Evolutionary conservation across 2,113 vertebrate species (phyloP).

Genomic region (Panurus biarmicus): DNA sequence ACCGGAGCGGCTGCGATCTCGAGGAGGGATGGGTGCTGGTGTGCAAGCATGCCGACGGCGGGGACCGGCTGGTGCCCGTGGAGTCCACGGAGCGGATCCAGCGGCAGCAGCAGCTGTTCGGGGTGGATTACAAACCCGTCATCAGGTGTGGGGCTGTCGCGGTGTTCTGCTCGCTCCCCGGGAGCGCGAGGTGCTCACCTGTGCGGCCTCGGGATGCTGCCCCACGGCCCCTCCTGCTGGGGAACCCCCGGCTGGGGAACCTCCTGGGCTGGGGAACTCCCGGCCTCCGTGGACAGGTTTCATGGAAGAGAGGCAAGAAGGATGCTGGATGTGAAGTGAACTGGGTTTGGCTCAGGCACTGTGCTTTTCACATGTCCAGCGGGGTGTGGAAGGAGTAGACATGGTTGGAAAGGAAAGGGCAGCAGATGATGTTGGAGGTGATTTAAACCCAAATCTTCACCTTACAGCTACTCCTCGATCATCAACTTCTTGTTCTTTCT

Average conservation of each 20-base stretch:
- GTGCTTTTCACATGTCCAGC: background rate
- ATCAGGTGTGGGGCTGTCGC: conserved; percentile 67
- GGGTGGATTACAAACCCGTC: conserved; percentile 87
- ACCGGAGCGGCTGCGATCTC: conserved; percentile 78
- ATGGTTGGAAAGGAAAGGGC: background rate
- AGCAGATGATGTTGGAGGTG: background rate
- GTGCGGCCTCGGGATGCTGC: background rate
- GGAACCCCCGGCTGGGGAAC: background rate
- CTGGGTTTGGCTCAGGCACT: background rate
- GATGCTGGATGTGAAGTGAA: background rate
- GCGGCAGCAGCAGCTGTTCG: conserved; percentile 91
- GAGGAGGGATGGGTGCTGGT: conserved; percentile 92
- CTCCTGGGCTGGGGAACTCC: background rate
- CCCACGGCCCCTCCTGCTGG: background rate
- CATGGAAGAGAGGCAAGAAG: background rate
- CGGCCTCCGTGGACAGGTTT: too few species aligned
- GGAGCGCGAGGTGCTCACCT: background rate
- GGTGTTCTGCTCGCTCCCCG: background rate
- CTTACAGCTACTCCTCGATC: fast-evolving
- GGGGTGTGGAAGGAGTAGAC: background rate
- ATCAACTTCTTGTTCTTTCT: background rate
- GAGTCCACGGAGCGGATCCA: conserved; percentile 84
- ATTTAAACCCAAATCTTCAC: background rate
- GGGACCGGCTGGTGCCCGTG: conserved; percentile 88
- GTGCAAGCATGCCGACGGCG: conserved; percentile 89